A percentile compares a stretch with the other conserved stretches of the same genome.
phyloP scores from a whole-genome alignment of 1,140 invertebrate genomes.

The Hylaeus volcanicus region DNA sequence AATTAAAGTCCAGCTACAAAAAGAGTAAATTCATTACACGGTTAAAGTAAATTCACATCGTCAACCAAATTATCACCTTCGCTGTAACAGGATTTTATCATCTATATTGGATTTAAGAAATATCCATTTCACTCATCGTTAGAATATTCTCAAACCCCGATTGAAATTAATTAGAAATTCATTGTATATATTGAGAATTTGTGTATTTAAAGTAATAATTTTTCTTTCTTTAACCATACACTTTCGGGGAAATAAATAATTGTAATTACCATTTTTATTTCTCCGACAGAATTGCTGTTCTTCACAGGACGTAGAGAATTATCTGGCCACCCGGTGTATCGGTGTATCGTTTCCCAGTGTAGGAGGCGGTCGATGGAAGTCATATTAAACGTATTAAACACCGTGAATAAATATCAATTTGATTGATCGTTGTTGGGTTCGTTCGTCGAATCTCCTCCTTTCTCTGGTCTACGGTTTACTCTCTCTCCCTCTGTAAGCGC shows the following conservation, averaged over 20 bases:
- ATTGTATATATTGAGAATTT: too few species aligned
- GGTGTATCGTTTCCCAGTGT: not conserved
- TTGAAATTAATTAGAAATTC: too few species aligned
- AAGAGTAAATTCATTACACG: not conserved
- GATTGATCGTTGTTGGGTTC: constrained; percentile 52
- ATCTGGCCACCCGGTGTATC: not conserved
- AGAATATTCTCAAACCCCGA: too few species aligned
- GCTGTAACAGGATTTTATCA: too few species aligned
- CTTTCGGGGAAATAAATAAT: too few species aligned
- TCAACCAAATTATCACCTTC: not conserved
- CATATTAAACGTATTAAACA: constrained; percentile 55
- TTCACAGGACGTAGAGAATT: too few species aligned
- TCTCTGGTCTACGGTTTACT: not conserved
- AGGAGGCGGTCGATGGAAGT: constrained; percentile 32
- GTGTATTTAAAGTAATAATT: too few species aligned
- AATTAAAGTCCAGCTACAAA: not conserved
- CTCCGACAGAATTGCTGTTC: too few species aligned
- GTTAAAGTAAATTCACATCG: too few species aligned
- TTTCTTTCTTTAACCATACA: too few species aligned
- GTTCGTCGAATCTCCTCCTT: constrained; percentile 27
- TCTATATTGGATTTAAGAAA: not conserved
- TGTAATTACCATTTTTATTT: too few species aligned
- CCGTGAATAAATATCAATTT: constrained; percentile 58
- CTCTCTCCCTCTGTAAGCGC: not conserved
- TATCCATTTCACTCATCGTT: too few species aligned